Evolutionary conservation across 2,888 invertebrate species (phyloP).

Genomic region (Brachylomia viminalis): DNA sequence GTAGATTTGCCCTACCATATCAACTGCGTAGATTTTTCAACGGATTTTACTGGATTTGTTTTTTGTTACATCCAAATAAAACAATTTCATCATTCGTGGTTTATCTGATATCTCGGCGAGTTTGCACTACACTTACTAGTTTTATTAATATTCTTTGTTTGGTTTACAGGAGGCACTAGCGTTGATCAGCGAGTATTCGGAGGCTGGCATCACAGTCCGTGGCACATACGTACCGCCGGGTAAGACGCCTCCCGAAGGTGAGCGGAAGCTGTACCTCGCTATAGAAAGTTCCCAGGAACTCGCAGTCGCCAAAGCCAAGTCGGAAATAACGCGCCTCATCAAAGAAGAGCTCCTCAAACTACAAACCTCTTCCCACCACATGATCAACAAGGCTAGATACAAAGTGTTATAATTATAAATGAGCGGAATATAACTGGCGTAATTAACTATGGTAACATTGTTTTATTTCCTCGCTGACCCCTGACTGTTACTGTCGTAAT

Average conservation of each 20-base stretch:
- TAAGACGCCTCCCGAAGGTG: slow-evolving; percentile 97
- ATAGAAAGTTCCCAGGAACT: slow-evolving; percentile 99
- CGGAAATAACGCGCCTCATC: slow-evolving; percentile 99
- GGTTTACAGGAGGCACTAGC: slow-evolving; percentile 96
- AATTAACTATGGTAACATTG: slow-evolving; percentile 62
- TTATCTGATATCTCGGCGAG: slow-evolving; percentile 17
- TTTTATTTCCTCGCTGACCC: slow-evolving; percentile 62
- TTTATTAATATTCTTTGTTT: slow-evolving; percentile 26
- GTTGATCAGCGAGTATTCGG: slow-evolving; percentile 99
- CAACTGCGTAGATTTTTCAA: slow-evolving; percentile 45
- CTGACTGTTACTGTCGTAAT: slow-evolving; percentile 35
- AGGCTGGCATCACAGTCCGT: slow-evolving; percentile 99
- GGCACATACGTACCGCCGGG: slow-evolving; percentile 98
- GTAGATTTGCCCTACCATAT: slow-evolving; percentile 27
- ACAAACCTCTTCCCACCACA: slow-evolving; percentile 96
- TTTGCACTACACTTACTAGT: slow-evolving; percentile 1
- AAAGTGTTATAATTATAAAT: slow-evolving; percentile 96
- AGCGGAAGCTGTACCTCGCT: slow-evolving; percentile 98
- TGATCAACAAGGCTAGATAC: slow-evolving; percentile 97
- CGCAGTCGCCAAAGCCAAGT: slow-evolving; percentile 98
- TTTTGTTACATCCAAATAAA: slow-evolving; percentile 49
- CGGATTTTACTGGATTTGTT: slow-evolving; percentile 57
- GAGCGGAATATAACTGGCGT: slow-evolving; percentile 72
- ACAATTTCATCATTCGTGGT: slow-evolving; percentile 48
- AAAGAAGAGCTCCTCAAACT: slow-evolving; percentile 99